These are phyloP conservation scores for Xiphophorus birchmanni DNA, from an alignment of 2,797 vertebrate species.

Conservation along the genomic window DNA sequence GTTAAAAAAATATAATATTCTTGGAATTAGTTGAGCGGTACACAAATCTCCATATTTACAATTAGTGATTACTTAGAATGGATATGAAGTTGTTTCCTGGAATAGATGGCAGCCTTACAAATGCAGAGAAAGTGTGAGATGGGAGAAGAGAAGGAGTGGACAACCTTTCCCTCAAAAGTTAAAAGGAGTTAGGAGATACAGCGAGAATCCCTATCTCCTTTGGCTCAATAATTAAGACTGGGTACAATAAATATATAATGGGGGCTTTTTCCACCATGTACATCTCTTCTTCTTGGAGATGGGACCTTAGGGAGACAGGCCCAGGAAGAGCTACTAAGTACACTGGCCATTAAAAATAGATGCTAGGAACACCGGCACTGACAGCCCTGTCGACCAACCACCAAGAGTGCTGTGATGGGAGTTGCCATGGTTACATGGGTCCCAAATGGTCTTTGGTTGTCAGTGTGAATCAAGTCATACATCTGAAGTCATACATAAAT, in stretches of 20 bases:
- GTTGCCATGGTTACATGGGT: slow-evolving; percentile 76
- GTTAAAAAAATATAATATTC: neutral
- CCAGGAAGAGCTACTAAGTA: slow-evolving; percentile 76
- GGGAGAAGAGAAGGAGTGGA: slow-evolving; percentile 27
- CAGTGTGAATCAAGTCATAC: slow-evolving; percentile 77
- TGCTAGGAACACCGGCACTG: slow-evolving; percentile 65
- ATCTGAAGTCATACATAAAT: slow-evolving; percentile 51
- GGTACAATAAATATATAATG: slow-evolving; percentile 80
- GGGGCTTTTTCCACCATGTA: slow-evolving; percentile 73
- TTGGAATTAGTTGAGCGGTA: neutral
- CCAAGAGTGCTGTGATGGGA: slow-evolving; percentile 74
- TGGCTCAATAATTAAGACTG: slow-evolving; percentile 77
- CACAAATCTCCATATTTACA: slow-evolving; percentile 35
- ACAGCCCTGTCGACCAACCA: slow-evolving; percentile 64
- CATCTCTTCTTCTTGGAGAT: slow-evolving; percentile 66
- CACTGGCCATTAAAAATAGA: slow-evolving; percentile 79
- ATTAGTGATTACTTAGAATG: slow-evolving; percentile 35
- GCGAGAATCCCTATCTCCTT: slow-evolving; percentile 57
- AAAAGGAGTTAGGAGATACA: slow-evolving; percentile 23
- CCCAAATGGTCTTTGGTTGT: slow-evolving; percentile 78
- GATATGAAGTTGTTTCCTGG: slow-evolving; percentile 26
- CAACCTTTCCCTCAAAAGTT: slow-evolving; percentile 36
- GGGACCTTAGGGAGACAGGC: slow-evolving; percentile 67
- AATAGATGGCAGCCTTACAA: slow-evolving; percentile 8
- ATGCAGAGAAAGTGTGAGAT: slow-evolving; percentile 23